These are phyloP conservation scores for Pampus argenteus DNA, from an alignment of 2,797 vertebrate species.

Conservation along the genomic window DNA sequence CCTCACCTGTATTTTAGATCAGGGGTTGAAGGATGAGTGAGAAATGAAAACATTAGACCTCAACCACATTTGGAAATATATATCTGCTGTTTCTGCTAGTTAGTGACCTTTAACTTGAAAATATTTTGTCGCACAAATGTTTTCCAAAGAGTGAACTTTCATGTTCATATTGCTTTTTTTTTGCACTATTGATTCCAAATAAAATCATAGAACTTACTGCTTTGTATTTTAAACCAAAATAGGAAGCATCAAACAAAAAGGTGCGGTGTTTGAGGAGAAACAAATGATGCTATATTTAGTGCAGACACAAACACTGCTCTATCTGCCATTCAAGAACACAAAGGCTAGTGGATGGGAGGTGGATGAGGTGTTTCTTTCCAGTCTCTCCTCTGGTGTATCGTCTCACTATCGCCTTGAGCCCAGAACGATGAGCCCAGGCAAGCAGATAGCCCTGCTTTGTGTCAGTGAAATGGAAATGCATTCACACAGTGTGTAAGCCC, in stretches of 20 bases:
- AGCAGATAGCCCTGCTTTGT: slow-evolving; percentile 63
- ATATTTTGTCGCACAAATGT: too few species aligned
- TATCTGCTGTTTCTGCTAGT: too few species aligned
- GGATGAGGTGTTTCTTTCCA: slow-evolving; percentile 69
- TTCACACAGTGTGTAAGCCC: slow-evolving; percentile 40
- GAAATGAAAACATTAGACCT: too few species aligned
- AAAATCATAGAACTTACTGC: not conserved
- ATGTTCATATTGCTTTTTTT: too few species aligned
- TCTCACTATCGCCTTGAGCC: slow-evolving; percentile 52
- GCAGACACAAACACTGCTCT: slow-evolving; percentile 13
- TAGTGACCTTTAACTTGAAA: too few species aligned
- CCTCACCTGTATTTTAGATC: too few species aligned
- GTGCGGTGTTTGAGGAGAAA: slow-evolving; percentile 39
- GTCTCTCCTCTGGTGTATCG: slow-evolving; percentile 57
- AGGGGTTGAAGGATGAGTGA: too few species aligned
- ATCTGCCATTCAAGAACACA: slow-evolving; percentile 48
- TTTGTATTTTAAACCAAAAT: not conserved
- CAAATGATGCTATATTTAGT: slow-evolving; percentile 40
- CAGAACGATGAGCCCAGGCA: slow-evolving; percentile 50
- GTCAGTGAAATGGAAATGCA: slow-evolving; percentile 39
- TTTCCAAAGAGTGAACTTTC: too few species aligned
- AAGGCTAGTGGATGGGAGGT: slow-evolving; percentile 48
- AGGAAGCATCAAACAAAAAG: slow-evolving; percentile 13
- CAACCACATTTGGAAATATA: too few species aligned
- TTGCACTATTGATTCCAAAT: not conserved